Conservation (phyloP, 2,888 invertebrate species). For the Phytoseiulus persimilis region DNA sequence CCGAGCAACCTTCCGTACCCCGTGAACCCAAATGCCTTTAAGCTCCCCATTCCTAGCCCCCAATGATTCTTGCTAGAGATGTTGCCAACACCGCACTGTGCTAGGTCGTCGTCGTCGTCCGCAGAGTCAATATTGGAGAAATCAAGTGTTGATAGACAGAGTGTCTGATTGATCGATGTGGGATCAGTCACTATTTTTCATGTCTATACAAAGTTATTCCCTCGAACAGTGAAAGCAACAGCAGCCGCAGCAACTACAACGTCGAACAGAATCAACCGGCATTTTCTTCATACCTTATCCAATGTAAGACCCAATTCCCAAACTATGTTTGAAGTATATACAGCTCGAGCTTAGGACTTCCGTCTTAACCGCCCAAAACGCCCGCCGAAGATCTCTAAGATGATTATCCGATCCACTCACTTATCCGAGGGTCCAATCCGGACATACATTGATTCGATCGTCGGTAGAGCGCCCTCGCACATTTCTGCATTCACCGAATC, state of each 20-base stretch:
- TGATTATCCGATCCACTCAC: not conserved
- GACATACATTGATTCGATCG: not conserved
- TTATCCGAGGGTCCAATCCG: not conserved
- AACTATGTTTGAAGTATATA: not conserved
- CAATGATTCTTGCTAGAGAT: not conserved
- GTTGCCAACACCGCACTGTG: not conserved
- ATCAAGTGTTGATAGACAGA: not conserved
- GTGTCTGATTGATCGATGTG: not conserved
- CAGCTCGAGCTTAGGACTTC: not conserved
- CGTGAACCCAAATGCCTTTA: not conserved
- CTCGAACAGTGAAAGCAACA: not conserved
- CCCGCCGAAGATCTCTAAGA: not conserved
- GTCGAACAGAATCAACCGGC: conserved; percentile 5
- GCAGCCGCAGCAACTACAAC: not conserved
- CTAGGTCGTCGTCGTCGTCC: not conserved
- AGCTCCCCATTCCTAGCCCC: not conserved
- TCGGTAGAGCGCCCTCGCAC: not conserved
- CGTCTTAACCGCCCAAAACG: not conserved
- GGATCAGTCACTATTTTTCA: not conserved
- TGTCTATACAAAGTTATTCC: not conserved
- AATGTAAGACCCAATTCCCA: not conserved
- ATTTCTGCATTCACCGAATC: not conserved
- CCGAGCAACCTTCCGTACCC: not conserved
- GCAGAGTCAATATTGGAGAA: not conserved
- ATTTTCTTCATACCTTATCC: not conserved